Evolutionary conservation across 2,113 vertebrate genomes (phyloP).

Genomic region (Stercorarius parasiticus): DNA sequence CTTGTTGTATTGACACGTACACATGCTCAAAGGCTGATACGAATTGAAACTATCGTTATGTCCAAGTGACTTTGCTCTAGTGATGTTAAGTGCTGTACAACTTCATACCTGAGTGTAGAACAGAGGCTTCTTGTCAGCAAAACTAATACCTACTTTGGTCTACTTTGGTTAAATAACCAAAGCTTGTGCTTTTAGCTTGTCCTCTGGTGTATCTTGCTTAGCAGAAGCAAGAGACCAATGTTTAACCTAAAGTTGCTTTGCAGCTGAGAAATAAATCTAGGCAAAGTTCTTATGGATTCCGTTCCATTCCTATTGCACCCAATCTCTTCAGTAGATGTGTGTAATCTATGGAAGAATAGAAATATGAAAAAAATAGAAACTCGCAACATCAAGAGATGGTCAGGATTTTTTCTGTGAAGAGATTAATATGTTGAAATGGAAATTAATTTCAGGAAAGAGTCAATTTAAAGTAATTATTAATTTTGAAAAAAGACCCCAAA

Average conservation of each 20-base stretch:
- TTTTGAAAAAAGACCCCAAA: not conserved
- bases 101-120: not conserved
- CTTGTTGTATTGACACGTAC: not conserved
- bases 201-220: not conserved
- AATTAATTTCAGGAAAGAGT: not conserved
- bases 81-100: not conserved
- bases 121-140: not conserved
- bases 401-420: not conserved
- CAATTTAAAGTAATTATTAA: not conserved
- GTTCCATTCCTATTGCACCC: not conserved
- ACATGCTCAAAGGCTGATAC: not conserved
- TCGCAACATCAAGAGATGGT: not conserved
- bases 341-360: not conserved
- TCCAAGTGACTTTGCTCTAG: not conserved
- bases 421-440: not conserved
- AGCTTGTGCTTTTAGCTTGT: not conserved
- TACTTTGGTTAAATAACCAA: not conserved
- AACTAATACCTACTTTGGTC: not conserved
- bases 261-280: not conserved
- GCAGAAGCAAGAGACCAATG: not conserved
- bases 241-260: not conserved
- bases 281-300: not conserved
- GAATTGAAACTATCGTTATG: not conserved
- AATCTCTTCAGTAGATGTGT: not conserved
- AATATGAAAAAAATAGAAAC: not conserved